These are phyloP conservation scores for Portunus trituberculatus DNA, from an alignment of 1,140 invertebrate species.

Conservation along the genomic window DNA sequence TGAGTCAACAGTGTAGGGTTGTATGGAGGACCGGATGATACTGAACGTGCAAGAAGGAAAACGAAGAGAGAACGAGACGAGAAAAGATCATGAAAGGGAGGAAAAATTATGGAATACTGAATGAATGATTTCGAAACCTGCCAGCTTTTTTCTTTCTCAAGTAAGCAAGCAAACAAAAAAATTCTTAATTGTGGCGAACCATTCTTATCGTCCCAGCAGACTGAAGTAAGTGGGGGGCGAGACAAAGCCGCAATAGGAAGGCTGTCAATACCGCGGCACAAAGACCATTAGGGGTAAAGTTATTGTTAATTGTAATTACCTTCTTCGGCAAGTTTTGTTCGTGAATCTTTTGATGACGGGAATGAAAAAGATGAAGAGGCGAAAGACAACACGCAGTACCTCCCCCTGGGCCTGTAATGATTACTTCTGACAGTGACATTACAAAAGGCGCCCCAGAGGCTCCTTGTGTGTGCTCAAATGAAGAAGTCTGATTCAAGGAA, in stretches of 20 bases:
- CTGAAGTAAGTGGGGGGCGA: background rate
- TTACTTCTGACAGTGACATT: background rate
- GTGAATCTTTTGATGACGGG: background rate
- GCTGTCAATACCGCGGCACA: background rate
- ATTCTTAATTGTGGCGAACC: background rate
- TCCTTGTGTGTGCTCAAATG: background rate
- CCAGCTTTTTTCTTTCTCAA: background rate
- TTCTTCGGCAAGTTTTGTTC: background rate
- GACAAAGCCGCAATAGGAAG: background rate
- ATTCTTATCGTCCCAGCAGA: background rate
- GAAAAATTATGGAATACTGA: no score
- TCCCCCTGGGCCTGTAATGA: background rate
- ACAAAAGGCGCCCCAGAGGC: background rate
- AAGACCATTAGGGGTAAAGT: background rate
- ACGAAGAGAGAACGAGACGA: background rate
- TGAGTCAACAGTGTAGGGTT: no score
- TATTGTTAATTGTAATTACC: background rate
- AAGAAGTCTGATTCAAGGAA: background rate
- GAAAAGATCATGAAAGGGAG: no score
- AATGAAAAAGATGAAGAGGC: background rate
- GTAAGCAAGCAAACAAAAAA: background rate
- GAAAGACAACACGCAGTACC: background rate
- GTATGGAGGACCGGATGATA: no score
- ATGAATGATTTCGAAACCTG: no score
- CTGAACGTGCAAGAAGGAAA: background rate